Evolutionary conservation across 1,140 invertebrate genomes (phyloP).

Genomic region (Drosophila tropicalis): DNA sequence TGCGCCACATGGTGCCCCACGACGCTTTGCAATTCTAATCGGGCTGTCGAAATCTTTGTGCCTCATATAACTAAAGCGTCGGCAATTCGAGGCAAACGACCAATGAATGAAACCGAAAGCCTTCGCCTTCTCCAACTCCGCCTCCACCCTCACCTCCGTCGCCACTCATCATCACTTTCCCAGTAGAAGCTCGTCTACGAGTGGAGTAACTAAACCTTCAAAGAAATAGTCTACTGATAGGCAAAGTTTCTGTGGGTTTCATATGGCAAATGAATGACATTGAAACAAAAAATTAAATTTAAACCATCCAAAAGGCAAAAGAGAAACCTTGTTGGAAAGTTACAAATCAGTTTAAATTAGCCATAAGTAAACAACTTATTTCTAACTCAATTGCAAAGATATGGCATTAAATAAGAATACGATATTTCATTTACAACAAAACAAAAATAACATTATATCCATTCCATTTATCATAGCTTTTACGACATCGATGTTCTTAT

Average conservation of each 20-base stretch:
- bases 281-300: neutral
- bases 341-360: neutral
- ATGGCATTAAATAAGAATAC: neutral
- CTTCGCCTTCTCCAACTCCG: neutral
- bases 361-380: neutral
- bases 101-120: constrained; percentile 35
- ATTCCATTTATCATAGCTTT: no score
- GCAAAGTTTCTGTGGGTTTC: neutral
- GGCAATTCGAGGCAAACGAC: constrained; percentile 38
- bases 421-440: no score
- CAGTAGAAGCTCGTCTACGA: constrained; percentile 20
- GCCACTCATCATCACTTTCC: neutral
- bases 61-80: constrained; percentile 54
- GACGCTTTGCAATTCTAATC: constrained; percentile 64
- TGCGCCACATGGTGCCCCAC: constrained; percentile 43
- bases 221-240: neutral
- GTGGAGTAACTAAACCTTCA: constrained; percentile 3
- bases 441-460: no score
- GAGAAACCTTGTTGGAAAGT: neutral
- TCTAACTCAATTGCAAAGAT: neutral
- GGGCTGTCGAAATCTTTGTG: constrained; percentile 62
- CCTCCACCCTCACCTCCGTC: no score
- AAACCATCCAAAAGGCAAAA: neutral
- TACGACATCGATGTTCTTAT: neutral
- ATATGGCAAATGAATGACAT: neutral